Evolutionary conservation across 2,888 invertebrate species (phyloP), one percentile per base, ranked within the genome.

Genomic region (Cataglyphis altisquamis): DNA sequence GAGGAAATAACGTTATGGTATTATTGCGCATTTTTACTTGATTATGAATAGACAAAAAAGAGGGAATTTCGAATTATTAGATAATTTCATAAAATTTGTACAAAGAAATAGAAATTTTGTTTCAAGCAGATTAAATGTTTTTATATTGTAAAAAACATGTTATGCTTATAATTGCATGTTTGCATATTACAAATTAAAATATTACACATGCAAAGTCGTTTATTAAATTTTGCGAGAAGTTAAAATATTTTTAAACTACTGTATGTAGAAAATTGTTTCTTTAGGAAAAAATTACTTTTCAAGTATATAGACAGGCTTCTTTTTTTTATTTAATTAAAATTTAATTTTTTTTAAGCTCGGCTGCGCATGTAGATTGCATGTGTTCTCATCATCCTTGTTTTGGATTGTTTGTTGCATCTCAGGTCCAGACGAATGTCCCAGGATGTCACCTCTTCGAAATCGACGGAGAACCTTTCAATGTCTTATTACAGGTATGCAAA

Each of bases 361-460:
- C 62, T 36, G 72, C 15, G 86, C 90, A 89, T 86, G 90, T 87
- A 90, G 86, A 78, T 88, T 86, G 93, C 93, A 93, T 93, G 93
- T 91, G 82, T 89, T 92, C 90, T 92, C 91, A 91, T 80, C 52
- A 73, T 86, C 84, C 66, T 87, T 87, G 86, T 90, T 90, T 87
- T 90, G 90, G 85, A 86, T 95, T 95, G 93, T 96, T 95, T 96
- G 95, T 96, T 95, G 95, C 96, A 96, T 96, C 82, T 95, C 96
- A 98, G 98, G 97, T 97, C 97, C 96, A 97, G 98, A 95, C 97
- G 98, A 95, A 97, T 98, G 94, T 98, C 98, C 93, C 98, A 98
- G 96, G 98, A 98, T 95, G 96, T 96, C 90, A 92, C 93, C 63
- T 93, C 92, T 82, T 92, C 94, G 84, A 93, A 94, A 91, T 95